These are phyloP conservation scores for Sigmodon hispidus DNA, from an alignment of 2,113 vertebrate genomes.

Conservation along the genomic window DNA sequence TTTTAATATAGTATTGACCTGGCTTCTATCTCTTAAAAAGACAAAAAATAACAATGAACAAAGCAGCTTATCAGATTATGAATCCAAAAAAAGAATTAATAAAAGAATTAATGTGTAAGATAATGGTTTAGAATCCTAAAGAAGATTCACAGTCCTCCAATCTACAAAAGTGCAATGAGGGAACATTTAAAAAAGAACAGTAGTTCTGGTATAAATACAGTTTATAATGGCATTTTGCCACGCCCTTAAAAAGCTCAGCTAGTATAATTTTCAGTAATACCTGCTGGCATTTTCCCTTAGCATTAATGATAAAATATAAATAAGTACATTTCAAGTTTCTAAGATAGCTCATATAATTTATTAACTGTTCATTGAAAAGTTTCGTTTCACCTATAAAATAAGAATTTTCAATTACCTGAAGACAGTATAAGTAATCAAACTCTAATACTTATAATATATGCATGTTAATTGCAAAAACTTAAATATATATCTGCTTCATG, in stretches of 20 bases:
- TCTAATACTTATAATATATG: not conserved
- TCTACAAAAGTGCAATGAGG: not conserved
- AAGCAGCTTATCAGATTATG: not conserved
- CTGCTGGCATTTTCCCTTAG: not conserved
- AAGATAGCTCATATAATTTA: not conserved
- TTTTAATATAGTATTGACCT: not conserved
- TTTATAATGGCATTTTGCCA: not conserved
- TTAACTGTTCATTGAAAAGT: not conserved
- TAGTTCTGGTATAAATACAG: not conserved
- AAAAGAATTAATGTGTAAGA: not conserved
- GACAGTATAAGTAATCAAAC: not conserved
- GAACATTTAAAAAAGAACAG: not conserved
- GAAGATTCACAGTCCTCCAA: not conserved
- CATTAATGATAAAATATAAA: not conserved
- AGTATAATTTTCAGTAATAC: not conserved
- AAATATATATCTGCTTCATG: not conserved
- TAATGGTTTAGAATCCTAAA: not conserved
- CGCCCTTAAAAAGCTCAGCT: not conserved
- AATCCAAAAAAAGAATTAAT: not conserved
- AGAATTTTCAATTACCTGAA: not conserved
- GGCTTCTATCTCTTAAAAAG: slow-evolving; percentile 12
- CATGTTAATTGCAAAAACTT: not conserved
- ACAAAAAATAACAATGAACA: not conserved
- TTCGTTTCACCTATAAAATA: not conserved
- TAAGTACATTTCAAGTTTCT: not conserved